Evolutionary conservation across 2,113 vertebrate genomes (phyloP), one percentile per base, ranked within the genome.

Genomic region (Typhlomys cinereus): DNA sequence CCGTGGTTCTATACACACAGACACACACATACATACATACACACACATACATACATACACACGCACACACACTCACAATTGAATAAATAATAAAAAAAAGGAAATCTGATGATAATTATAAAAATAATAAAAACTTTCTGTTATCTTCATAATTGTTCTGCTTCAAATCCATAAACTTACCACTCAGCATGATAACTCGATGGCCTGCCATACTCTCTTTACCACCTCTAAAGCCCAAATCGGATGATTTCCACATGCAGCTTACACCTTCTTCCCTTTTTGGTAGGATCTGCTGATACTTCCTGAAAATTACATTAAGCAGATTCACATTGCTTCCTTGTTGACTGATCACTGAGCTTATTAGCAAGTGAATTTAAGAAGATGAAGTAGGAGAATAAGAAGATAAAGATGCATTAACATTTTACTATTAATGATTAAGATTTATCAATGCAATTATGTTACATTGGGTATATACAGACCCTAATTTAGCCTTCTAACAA

Each of bases 241-340:
- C 57, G 59, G 39, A 79, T 50, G 7, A 13, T 64, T 57, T 71
- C 10, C 27, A 61, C 44, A 9, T 12, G 25, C 25, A 3, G 9
- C 46, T 48, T 79, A 46, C 46, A 2, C 69, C 81, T n/a, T 12
- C 41, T 84, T 61, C 15, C 59, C 70, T 79, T 52, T 50, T 50
- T 52, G 7, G 44, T 44, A 52, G 61, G 79, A 78, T 74, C n/a
- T 61, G n/a, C 25, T 80, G 73, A 74, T 82, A 52, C 12, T 57
- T 78, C 80, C 44, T 85, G 31, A 88, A 46, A 67, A 27, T 52
- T 75, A 31, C 46, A 64, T 76, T 91, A 80, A 46, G 31, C 17
- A 93, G 91, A 91, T 81, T 81, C 6, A 27, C 54, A 13, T 31
- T 88, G 27, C 31, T 91, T 89, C 59, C 31, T n/a, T 62, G 21